A percentile compares a stretch with the other conserved stretches of the same genome.
These are phyloP conservation scores for Acridotheres tristis DNA, from an alignment of 2,797 vertebrate species.

Conservation along the genomic window DNA sequence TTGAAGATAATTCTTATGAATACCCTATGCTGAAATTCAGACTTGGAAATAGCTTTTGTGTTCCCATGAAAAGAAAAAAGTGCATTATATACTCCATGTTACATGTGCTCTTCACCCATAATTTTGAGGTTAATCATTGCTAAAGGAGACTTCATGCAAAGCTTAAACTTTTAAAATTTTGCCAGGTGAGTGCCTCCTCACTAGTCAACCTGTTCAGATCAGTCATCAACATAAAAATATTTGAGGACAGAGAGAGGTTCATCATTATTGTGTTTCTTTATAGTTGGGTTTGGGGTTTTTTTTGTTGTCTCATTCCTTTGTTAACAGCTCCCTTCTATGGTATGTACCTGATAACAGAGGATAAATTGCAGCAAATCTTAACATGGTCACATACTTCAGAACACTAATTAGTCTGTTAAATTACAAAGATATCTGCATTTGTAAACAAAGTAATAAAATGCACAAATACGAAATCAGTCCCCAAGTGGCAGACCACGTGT, in stretches of 20 bases:
- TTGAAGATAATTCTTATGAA: neutral
- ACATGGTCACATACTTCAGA: neutral
- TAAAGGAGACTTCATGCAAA: neutral
- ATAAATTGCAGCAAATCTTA: neutral
- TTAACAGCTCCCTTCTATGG: neutral
- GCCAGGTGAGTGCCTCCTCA: neutral
- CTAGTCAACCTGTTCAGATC: neutral
- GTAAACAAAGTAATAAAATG: neutral
- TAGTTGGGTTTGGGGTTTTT: rapidly evolving
- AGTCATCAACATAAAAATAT: neutral
- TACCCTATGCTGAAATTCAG: neutral
- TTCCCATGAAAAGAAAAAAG: neutral
- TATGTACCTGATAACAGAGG: neutral
- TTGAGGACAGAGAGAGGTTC: neutral
- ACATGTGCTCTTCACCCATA: neutral
- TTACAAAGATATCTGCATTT: neutral
- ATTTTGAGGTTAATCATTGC: neutral
- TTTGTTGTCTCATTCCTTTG: neutral
- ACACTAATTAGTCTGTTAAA: neutral
- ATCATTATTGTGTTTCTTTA: neutral
- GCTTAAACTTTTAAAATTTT: neutral
- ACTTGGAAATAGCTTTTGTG: neutral
- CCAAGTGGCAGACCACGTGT: neutral
- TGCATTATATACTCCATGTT: neutral
- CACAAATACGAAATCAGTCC: neutral